Conservation (phyloP, 2,888 invertebrate genomes). For the Caenorhabditis becei region DNA sequence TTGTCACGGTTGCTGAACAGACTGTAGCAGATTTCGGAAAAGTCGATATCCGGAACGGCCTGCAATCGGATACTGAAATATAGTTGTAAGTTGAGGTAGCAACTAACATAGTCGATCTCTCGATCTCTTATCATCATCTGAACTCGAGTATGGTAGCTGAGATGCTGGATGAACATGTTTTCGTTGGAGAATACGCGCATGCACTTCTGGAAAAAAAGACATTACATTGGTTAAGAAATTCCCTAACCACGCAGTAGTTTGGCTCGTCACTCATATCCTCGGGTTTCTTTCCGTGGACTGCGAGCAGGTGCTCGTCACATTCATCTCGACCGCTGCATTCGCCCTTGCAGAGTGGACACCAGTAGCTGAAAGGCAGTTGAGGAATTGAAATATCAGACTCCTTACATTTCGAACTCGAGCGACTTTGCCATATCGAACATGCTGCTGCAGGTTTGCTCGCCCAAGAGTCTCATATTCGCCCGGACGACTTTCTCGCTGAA, state of each 20-base stretch:
- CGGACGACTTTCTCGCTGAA: constrained; percentile 37
- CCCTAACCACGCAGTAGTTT: constrained; percentile 29
- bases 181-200: constrained; percentile 72
- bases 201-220: constrained; percentile 67
- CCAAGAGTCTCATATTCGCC: neutral
- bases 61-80: constrained; percentile 2
- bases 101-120: constrained; percentile 60
- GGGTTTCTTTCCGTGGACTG: constrained; percentile 32
- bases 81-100: neutral
- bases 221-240: neutral
- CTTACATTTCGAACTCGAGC: constrained; percentile 56
- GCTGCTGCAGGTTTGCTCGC: neutral
- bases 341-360: constrained; percentile 77
- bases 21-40: constrained; percentile 26
- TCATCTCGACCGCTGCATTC: constrained; percentile 57
- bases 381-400: neutral
- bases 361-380: constrained; percentile 60
- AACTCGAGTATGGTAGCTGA: constrained; percentile 79
- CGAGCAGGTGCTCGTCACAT: constrained; percentile 34
- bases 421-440: constrained; percentile 21
- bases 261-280: constrained; percentile 17
- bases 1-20: neutral
- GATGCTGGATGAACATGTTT: constrained; percentile 71
- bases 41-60: constrained; percentile 21
- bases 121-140: constrained; percentile 72